Conservation (phyloP, 2,888 invertebrate genomes). For the Sphaerophoria taeniata region DNA sequence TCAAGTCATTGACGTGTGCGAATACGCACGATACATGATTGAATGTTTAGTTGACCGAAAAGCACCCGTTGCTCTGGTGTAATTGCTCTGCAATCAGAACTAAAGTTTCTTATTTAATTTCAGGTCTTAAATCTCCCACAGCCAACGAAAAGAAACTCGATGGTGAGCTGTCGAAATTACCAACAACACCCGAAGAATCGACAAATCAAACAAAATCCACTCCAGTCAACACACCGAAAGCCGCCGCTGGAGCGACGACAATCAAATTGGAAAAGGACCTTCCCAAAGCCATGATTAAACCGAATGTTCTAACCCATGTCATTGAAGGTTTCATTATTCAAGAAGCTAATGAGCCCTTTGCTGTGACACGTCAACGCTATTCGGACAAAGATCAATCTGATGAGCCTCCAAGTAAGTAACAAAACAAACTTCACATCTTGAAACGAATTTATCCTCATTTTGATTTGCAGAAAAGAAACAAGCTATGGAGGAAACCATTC, state of each 20-base stretch:
- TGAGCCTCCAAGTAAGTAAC: slow-evolving; percentile 90
- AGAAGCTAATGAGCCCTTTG: slow-evolving; percentile 95
- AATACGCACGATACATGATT: no score
- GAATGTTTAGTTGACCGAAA: no score
- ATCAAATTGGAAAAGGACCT: slow-evolving; percentile 83
- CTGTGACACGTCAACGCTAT: slow-evolving; percentile 87
- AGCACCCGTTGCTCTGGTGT: no score
- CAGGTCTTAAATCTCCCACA: slow-evolving; percentile 51
- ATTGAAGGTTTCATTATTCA: slow-evolving; percentile 98
- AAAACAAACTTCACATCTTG: slow-evolving; percentile 33
- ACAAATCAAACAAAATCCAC: slow-evolving; percentile 52
- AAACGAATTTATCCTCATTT: slow-evolving; percentile 21
- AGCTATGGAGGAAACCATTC: slow-evolving; percentile 77
- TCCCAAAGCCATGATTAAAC: slow-evolving; percentile 96
- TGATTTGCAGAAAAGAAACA: slow-evolving; percentile 79
- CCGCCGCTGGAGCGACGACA: slow-evolving; percentile 79
- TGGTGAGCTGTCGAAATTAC: slow-evolving; percentile 39
- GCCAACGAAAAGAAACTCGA: slow-evolving; percentile 61
- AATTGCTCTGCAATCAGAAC: no score
- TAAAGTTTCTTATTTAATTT: neutral
- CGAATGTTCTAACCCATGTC: slow-evolving; percentile 97
- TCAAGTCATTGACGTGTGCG: no score
- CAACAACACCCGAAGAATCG: slow-evolving; percentile 33
- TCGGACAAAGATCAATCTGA: slow-evolving; percentile 86
- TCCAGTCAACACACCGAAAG: slow-evolving; percentile 74